Base-by-base conservation (phyloP, 2,888 invertebrate genomes). In the Platycnemis pennipes region DNA sequence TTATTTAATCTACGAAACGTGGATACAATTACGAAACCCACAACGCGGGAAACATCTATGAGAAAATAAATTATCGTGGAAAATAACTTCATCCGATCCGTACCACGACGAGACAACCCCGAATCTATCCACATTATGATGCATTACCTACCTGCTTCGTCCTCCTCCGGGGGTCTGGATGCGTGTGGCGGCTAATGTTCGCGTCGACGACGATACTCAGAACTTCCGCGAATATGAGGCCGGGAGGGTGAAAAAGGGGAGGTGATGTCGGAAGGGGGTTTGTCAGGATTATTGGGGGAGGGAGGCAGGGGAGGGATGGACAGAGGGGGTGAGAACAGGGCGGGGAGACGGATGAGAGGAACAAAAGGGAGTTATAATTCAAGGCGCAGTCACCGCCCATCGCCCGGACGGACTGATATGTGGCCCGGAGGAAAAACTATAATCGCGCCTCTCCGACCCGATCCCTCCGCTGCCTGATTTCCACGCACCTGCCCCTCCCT, bases 171-270 rank as follows among this genome's bases (percentile, higher is more conserved):
- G 19, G n/a, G 77, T 37, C 77, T 11, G 37, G 46, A 87, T 46
- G 46, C 44, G 46, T n/a, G 46, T n/a, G 46, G 22, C 46, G 44
- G 37, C 2, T 42, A 37, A 13, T 13, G 45, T 13, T n/a, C 22
- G 46, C 7, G 44, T 31, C 77, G 77, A 37, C 37, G 77, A 37
- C 77, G 77, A 37, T 77, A 77, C 77, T 37, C 77, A 16, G 31
- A 37, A 77, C 77, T 77, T 77, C 77, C 77, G 77, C 77, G 77
- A 77, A 77, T 77, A 44, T 87, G 87, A 87, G 46, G 45, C n/a
- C 7, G 45, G 87, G 46, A n/a, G 87, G 42, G 22, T 11, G 87
- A 16, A 45, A 45, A 46, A 87, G 91, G 63, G 42, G 8, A 69
- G 26, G 63, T 2, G 53, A 22, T 42, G 53, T 63, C n/a, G 37